phyloP scores from a whole-genome alignment of 2,113 vertebrate species.

The Myrmecophaga tridactyla region DNA sequence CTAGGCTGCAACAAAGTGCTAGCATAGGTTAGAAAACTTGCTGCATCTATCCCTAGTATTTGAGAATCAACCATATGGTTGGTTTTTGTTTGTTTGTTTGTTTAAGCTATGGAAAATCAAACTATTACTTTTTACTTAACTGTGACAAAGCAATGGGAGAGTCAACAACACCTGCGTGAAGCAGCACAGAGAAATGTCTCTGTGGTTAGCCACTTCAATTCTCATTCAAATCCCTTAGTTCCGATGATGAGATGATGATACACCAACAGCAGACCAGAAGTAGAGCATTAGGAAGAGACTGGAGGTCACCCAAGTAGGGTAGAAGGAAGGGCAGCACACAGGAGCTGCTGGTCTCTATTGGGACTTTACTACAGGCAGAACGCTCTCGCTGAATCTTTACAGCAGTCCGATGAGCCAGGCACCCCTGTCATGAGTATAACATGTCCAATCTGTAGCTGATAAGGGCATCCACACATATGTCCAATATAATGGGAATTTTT shows the following conservation, averaged over 20 bases:
- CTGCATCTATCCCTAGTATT: background rate
- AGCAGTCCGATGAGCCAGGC: background rate
- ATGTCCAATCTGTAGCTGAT: background rate
- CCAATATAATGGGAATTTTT: background rate
- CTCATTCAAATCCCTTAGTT: background rate
- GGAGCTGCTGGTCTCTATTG: background rate
- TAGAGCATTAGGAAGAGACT: background rate
- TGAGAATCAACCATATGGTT: background rate
- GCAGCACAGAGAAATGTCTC: background rate
- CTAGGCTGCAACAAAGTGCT: background rate
- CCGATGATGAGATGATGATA: background rate
- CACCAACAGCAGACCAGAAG: background rate
- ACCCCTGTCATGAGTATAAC: background rate
- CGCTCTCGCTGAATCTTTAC: background rate
- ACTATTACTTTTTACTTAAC: background rate
- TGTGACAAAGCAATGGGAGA: background rate
- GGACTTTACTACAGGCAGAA: background rate
- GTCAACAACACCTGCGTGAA: background rate
- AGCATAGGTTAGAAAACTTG: background rate
- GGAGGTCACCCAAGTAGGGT: accelerated
- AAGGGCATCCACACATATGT: background rate
- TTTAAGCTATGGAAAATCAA: background rate
- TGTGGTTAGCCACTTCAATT: background rate
- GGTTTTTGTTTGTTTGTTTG: background rate
- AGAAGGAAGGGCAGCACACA: background rate